Percentiles rank a stretch among this genome's conserved stretches.
Evolutionary conservation across 2,888 invertebrate species (phyloP).

Genomic region (Anarsia innoxiella): DNA sequence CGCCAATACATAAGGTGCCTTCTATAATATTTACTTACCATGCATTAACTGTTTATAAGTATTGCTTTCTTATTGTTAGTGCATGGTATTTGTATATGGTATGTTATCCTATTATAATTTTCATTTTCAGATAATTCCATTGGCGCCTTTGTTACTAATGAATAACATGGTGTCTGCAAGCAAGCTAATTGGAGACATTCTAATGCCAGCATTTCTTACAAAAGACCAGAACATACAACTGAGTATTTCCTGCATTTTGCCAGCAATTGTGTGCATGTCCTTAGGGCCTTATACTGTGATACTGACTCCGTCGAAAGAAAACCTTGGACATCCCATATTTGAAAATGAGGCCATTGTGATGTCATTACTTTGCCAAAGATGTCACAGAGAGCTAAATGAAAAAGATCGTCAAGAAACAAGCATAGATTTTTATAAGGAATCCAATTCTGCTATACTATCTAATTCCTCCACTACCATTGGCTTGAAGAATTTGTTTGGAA

Average conservation of each 20-base stretch:
- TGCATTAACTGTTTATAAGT: no score
- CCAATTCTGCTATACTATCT: constrained; percentile 26
- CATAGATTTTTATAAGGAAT: constrained; percentile 32
- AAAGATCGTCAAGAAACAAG: no score
- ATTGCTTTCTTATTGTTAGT: no score
- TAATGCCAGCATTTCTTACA: constrained; percentile 54
- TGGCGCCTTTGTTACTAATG: constrained; percentile 47
- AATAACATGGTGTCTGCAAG: constrained; percentile 48
- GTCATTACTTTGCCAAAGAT: constrained; percentile 45
- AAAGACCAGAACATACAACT: constrained; percentile 44
- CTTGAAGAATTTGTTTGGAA: constrained; percentile 42
- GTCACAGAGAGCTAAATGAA: constrained; percentile 34
- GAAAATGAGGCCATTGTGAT: constrained; percentile 32
- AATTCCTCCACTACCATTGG: constrained; percentile 35
- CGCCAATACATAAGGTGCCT: no score
- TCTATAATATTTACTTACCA: no score
- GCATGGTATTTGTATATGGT: no score
- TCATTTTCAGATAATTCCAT: constrained; percentile 46
- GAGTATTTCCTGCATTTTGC: constrained; percentile 34
- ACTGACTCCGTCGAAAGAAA: constrained; percentile 22
- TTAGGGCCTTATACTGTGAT: constrained; percentile 38
- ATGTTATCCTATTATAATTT: neutral
- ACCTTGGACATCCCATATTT: constrained; percentile 39
- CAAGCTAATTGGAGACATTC: constrained; percentile 54
- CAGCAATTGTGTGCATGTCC: constrained; percentile 50